These are phyloP conservation scores for Ceuthmochares aereus DNA, from an alignment of 2,113 vertebrate genomes.

Conservation along the genomic window DNA sequence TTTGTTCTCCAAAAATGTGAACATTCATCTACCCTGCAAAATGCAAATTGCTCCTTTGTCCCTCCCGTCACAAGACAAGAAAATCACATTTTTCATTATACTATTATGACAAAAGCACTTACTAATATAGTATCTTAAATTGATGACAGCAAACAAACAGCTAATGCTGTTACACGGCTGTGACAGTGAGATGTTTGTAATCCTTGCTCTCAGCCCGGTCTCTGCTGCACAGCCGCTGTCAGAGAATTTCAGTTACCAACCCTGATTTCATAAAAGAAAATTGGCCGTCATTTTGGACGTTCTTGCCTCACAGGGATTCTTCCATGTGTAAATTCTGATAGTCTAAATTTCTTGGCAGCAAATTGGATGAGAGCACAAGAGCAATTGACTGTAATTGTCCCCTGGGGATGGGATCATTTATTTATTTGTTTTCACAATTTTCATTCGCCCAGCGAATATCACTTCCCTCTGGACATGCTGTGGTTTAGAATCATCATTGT, in stretches of 20 bases:
- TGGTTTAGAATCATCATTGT: neutral
- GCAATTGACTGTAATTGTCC: neutral
- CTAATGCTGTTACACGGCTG: neutral
- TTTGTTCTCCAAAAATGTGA: neutral
- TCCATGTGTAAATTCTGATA: neutral
- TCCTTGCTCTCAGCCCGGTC: neutral
- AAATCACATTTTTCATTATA: neutral
- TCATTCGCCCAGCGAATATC: neutral
- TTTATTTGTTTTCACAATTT: constrained; percentile 2
- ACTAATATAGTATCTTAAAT: neutral
- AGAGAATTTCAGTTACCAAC: neutral
- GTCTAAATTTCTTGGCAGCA: neutral
- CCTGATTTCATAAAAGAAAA: neutral
- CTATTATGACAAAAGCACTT: neutral
- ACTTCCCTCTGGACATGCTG: neutral
- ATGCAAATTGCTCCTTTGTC: neutral
- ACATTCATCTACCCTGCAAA: neutral
- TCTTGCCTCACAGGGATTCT: neutral
- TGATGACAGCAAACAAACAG: neutral
- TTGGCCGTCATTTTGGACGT: neutral
- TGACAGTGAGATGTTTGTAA: neutral
- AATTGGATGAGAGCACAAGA: neutral
- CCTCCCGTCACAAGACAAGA: neutral
- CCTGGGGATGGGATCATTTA: neutral
- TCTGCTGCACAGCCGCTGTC: neutral